phyloP scores from a whole-genome alignment of 2,113 vertebrate genomes.

The Tragelaphus imberbis region DNA sequence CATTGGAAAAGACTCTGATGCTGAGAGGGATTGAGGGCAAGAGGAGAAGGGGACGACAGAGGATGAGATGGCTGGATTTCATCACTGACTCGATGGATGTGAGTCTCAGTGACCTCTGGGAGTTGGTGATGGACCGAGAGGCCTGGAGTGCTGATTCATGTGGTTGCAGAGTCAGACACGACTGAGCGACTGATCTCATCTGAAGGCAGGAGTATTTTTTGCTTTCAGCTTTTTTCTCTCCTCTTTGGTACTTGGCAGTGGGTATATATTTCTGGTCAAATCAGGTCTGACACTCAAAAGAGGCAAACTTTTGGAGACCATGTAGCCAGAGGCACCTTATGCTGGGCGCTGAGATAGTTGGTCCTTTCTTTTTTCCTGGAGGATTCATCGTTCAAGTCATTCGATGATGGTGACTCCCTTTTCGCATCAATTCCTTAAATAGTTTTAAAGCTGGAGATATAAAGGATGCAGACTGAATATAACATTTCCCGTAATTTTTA shows the following conservation, averaged over 20 bases:
- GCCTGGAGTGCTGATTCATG: too few species aligned
- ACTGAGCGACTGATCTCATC: too few species aligned
- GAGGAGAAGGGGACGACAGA: too few species aligned
- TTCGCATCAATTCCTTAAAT: not conserved
- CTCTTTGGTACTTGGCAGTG: not conserved
- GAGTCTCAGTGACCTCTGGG: too few species aligned
- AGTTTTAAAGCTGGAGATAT: not conserved
- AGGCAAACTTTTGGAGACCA: not conserved
- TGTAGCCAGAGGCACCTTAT: not conserved
- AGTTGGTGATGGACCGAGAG: too few species aligned
- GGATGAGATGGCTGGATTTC: too few species aligned
- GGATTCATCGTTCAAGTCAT: not conserved
- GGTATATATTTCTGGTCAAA: not conserved
- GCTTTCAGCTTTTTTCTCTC: not conserved
- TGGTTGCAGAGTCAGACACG: too few species aligned
- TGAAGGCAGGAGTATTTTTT: not conserved
- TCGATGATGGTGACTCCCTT: not conserved
- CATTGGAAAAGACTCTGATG: too few species aligned
- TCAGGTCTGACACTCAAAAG: not conserved
- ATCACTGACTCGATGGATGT: too few species aligned
- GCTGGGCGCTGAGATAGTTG: not conserved
- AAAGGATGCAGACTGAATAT: not conserved
- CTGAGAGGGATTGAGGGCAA: too few species aligned
- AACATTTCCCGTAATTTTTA: not conserved
- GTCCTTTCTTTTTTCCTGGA: not conserved